phyloP scores from a whole-genome alignment of 2,888 invertebrate genomes.

The Ctenicera cuprea region DNA sequence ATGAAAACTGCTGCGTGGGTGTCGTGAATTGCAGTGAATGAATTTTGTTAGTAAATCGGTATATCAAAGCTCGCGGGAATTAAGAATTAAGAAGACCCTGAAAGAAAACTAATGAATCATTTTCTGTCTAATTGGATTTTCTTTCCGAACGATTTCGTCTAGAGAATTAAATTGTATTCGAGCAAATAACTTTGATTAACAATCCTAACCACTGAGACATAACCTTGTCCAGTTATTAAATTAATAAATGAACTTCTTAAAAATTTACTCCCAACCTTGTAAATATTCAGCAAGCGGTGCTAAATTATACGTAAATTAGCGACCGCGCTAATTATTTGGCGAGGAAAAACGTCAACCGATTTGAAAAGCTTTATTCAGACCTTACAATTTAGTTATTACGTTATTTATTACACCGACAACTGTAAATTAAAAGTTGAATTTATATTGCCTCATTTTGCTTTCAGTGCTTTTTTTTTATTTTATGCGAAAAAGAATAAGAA shows the following conservation, averaged over 20 bases:
- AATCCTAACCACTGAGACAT: constrained; percentile 8
- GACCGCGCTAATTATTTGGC: too few relatives aligned
- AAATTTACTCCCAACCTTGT: constrained; percentile 9
- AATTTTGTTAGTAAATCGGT: constrained; percentile 24
- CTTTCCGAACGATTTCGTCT: constrained; percentile 30
- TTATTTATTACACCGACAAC: too few relatives aligned
- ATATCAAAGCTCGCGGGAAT: constrained; percentile 27
- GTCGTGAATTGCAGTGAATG: not conserved
- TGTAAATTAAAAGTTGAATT: too few relatives aligned
- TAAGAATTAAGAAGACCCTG: constrained; percentile 25
- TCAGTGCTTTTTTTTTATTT: too few relatives aligned
- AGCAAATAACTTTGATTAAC: constrained; percentile 32
- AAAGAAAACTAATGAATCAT: constrained; percentile 42
- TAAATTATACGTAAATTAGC: too few relatives aligned
- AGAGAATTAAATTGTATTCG: constrained; percentile 28
- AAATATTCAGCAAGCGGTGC: too few relatives aligned
- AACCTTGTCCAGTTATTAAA: constrained; percentile 22
- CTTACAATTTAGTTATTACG: too few relatives aligned
- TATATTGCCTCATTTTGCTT: too few relatives aligned
- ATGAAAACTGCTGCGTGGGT: constrained; percentile 1
- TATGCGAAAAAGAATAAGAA: too few relatives aligned
- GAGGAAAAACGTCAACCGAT: too few relatives aligned
- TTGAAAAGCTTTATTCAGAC: too few relatives aligned
- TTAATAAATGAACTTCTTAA: not conserved
- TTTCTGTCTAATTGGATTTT: constrained; percentile 34